Conservation (phyloP, 2,113 vertebrate genomes). For the Paradisaea rubra region DNA sequence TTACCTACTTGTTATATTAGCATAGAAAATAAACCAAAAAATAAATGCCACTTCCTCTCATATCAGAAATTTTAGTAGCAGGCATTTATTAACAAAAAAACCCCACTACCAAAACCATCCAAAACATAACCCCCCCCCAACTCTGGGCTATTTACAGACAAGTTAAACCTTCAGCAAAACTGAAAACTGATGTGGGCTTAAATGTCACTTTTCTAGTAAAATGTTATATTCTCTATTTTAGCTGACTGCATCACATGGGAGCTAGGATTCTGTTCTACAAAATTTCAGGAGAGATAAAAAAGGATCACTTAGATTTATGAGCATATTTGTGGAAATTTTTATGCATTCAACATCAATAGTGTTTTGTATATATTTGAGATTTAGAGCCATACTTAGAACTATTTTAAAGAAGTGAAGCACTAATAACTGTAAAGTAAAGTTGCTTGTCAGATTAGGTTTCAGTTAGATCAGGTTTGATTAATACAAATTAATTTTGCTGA, state of each 20-base stretch:
- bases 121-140: accelerated
- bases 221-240: not conserved
- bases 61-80: not conserved
- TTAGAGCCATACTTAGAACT: not conserved
- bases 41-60: not conserved
- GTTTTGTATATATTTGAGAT: not conserved
- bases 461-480: not conserved
- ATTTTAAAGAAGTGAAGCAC: not conserved
- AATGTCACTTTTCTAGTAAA: not conserved
- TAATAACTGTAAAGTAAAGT: not conserved
- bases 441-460: not conserved
- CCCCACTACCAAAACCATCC: accelerated
- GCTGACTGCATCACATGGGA: not conserved
- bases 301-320: not conserved
- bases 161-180: not conserved
- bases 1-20: not conserved
- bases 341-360: not conserved
- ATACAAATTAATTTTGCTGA: not conserved
- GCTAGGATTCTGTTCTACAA: not conserved
- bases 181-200: not conserved
- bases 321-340: not conserved
- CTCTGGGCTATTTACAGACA: not conserved
- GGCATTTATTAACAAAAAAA: not conserved
- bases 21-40: not conserved
- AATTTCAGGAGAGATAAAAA: not conserved